A percentile compares a stretch with the other conserved stretches of the same genome.
phyloP scores from a whole-genome alignment of 1,140 invertebrate species.

The Theocolax elegans region DNA sequence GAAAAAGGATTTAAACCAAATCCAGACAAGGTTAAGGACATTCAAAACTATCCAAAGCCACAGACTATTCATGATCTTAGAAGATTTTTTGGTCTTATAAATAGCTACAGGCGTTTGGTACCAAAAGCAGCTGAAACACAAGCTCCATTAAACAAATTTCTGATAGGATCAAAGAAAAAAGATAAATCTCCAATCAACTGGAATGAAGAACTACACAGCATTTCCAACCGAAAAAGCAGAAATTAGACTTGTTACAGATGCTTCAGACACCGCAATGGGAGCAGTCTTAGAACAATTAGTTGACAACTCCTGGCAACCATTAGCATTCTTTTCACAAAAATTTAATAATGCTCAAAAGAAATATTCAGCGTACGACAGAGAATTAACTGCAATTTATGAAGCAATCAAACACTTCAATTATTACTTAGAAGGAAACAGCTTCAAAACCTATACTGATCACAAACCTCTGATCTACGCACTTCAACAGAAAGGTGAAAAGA shows the following conservation, averaged over 20 bases:
- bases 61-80: background rate
- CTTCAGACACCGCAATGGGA: background rate
- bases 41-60: background rate
- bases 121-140: conserved; percentile 48
- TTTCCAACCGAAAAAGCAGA: background rate
- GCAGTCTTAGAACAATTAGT: no score
- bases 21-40: background rate
- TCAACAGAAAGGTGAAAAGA: conserved; percentile 6
- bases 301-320: no score
- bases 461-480: conserved; percentile 2
- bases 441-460: conserved; percentile 4
- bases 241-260: background rate
- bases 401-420: conserved; percentile 8
- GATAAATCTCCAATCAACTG: conserved; percentile 3
- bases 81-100: background rate
- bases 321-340: no score
- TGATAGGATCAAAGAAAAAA: conserved; percentile 3
- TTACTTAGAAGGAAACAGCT: background rate
- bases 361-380: conserved; percentile 18
- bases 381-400: background rate
- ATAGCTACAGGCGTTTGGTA: conserved; percentile 23
- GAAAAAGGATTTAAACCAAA: background rate
- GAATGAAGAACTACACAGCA: background rate
- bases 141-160: conserved; percentile 38
- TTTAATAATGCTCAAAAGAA: no score